phyloP scores from a whole-genome alignment of 2,113 vertebrate species.

The Propithecus coquereli region DNA sequence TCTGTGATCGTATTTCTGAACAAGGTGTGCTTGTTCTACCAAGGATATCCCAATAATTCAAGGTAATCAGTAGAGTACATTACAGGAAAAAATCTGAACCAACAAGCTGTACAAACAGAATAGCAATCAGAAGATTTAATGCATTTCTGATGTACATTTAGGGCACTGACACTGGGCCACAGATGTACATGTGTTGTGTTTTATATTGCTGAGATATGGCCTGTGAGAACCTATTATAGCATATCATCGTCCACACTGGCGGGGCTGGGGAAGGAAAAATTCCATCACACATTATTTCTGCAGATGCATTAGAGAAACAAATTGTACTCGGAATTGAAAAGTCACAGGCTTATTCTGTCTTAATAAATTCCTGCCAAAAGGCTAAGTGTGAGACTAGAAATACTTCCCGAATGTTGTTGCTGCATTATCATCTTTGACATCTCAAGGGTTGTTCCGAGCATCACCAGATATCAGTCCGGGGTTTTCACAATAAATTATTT shows the following conservation, averaged over 20 bases:
- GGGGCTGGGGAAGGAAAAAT: conserved; percentile 89
- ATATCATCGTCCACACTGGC: conserved; percentile 89
- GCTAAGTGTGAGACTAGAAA: conserved; percentile 93
- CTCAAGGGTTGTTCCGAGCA: conserved; percentile 78
- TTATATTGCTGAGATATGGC: conserved; percentile 98
- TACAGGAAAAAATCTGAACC: conserved; percentile 90
- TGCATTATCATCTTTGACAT: conserved; percentile 96
- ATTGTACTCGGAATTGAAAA: conserved; percentile 99
- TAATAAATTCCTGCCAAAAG: conserved; percentile 98
- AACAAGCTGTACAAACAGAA: conserved; percentile 94
- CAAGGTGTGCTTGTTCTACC: conserved; percentile 85
- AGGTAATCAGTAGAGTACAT: conserved; percentile 89
- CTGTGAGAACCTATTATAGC: conserved; percentile 96
- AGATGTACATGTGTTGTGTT: conserved; percentile 99
- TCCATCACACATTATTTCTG: conserved; percentile 95
- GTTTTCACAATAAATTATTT: conserved; percentile 73
- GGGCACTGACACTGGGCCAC: conserved; percentile 95
- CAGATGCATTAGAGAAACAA: conserved; percentile 99
- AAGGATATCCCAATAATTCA: conserved; percentile 89
- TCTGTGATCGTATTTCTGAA: conserved; percentile 81
- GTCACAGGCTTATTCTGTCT: conserved; percentile 98
- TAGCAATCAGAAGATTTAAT: conserved; percentile 97
- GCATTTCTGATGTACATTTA: conserved; percentile 99
- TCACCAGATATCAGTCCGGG: conserved; percentile 74
- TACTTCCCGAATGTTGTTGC: conserved; percentile 92